Evolutionary conservation across 2,113 vertebrate genomes (phyloP).

Genomic region (Ursus arctos): DNA sequence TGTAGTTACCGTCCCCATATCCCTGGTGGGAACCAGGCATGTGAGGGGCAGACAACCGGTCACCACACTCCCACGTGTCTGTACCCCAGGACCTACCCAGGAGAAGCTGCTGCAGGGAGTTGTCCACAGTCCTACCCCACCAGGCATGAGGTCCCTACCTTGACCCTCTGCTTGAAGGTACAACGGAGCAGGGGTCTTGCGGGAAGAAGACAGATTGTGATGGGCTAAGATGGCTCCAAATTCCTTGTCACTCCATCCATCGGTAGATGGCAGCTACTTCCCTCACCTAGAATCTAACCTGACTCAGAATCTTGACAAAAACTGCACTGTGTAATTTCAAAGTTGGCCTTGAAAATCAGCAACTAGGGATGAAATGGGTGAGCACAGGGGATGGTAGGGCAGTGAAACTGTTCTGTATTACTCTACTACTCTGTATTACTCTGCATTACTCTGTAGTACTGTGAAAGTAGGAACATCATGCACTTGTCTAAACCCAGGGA

Average conservation of each 20-base stretch:
- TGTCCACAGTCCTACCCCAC: not conserved
- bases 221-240: not conserved
- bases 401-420: not conserved
- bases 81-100: not conserved
- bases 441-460: not conserved
- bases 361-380: not conserved
- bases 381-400: fast-evolving
- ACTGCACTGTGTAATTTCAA: not conserved
- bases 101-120: not conserved
- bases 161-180: not conserved
- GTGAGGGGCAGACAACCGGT: not conserved
- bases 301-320: not conserved
- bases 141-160: not conserved
- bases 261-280: not conserved
- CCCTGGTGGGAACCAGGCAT: fast-evolving
- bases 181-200: not conserved
- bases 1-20: not conserved
- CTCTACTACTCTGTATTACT: not conserved
- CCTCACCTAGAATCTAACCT: not conserved
- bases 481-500: not conserved
- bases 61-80: not conserved
- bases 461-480: not conserved
- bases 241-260: not conserved
- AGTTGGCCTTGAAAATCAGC: not conserved
- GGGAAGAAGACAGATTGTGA: not conserved